A percentile compares a stretch with the other conserved stretches of the same genome.
These are phyloP conservation scores for Bombus confusus DNA, from an alignment of 1,140 invertebrate genomes.

Conservation along the genomic window DNA sequence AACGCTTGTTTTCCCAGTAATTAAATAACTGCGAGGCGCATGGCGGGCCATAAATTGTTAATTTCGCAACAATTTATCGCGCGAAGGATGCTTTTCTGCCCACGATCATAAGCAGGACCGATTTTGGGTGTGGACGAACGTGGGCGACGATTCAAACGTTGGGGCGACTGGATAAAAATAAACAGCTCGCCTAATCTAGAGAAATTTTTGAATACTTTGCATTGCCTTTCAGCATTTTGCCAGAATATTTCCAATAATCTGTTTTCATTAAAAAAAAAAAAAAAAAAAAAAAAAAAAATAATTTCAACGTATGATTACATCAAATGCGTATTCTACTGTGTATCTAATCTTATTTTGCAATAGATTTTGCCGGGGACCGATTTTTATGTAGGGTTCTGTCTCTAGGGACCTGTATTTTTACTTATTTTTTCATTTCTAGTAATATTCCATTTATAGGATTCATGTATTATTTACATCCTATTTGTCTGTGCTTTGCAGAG, in stretches of 20 bases:
- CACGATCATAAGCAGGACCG: neutral
- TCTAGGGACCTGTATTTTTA: too few species aligned
- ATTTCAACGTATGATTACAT: neutral
- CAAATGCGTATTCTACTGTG: too few species aligned
- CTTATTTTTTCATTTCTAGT: too few species aligned
- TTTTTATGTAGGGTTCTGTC: too few species aligned
- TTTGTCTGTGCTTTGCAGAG: too few species aligned
- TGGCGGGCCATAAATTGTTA: neutral
- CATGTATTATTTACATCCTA: neutral
- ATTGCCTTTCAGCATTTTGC: neutral
- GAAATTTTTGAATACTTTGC: neutral
- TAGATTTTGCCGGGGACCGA: too few species aligned
- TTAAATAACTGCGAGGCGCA: neutral
- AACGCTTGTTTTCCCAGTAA: slow-evolving; percentile 1
- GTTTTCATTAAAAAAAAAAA: neutral
- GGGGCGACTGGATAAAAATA: slow-evolving; percentile 30
- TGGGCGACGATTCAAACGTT: slow-evolving; percentile 31
- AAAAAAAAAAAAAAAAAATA: neutral
- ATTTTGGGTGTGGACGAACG: slow-evolving; percentile 26
- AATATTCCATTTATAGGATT: too few species aligned
- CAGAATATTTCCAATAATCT: neutral
- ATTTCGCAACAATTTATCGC: neutral
- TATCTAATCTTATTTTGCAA: too few species aligned
- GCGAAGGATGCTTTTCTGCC: neutral
- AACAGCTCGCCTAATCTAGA: slow-evolving; percentile 8